phyloP scores from a whole-genome alignment of 2,888 invertebrate species.

The Epirrhoe alternata region DNA sequence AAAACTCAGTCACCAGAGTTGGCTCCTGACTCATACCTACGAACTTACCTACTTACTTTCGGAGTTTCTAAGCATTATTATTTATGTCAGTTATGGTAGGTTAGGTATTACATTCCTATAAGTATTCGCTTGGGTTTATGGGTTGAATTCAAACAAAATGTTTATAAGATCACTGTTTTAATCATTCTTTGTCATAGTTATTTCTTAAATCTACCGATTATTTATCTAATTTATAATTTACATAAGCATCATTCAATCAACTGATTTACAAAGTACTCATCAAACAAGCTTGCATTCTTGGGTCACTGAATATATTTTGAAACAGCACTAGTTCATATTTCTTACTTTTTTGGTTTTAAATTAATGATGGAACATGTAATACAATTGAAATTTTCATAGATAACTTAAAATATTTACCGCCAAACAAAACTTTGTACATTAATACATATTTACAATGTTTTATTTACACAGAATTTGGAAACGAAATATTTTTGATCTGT shows the following conservation, averaged over 20 bases:
- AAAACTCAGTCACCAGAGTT: too few species aligned
- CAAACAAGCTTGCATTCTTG: conserved; percentile 7
- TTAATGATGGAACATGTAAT: too few species aligned
- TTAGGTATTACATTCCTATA: too few species aligned
- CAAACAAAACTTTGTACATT: too few species aligned
- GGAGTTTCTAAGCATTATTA: too few species aligned
- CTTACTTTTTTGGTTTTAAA: not conserved
- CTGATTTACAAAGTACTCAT: conserved; percentile 2
- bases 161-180: conserved; percentile 33
- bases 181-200: conserved; percentile 34
- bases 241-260: conserved; percentile 42
- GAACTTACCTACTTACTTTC: too few species aligned
- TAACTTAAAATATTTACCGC: too few species aligned
- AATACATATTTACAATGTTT: conserved; percentile 33
- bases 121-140: not conserved
- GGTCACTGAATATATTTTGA: not conserved
- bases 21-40: too few species aligned
- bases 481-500: not conserved
- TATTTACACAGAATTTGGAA: conserved; percentile 28
- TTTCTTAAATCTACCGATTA: conserved; percentile 16
- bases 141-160: conserved; percentile 17
- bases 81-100: too few species aligned
- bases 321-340: not conserved
- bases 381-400: too few species aligned
- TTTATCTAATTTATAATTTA: conserved; percentile 22